These are phyloP conservation scores for Notodonta dromedarius DNA, from an alignment of 2,888 invertebrate species.

Conservation along the genomic window DNA sequence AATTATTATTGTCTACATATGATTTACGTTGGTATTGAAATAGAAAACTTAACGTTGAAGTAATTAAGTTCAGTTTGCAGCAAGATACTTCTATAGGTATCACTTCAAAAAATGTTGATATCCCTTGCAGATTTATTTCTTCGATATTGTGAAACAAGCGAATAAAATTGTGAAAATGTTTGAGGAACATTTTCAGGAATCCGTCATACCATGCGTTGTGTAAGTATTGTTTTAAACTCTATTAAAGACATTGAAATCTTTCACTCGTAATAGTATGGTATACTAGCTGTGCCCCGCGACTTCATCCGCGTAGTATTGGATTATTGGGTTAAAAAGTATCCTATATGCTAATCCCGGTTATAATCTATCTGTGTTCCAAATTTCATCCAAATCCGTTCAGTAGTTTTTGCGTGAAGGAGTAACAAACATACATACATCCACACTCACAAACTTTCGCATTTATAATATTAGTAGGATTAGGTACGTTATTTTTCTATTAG, in stretches of 20 bases:
- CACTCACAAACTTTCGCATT: too few species aligned
- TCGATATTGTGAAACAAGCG: slow-evolving; percentile 95
- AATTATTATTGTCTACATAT: not conserved
- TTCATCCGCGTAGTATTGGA: too few species aligned
- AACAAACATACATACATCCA: too few species aligned
- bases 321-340: too few species aligned
- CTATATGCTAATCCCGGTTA: too few species aligned
- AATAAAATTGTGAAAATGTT: slow-evolving; percentile 97
- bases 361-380: too few species aligned
- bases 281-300: too few species aligned
- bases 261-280: too few species aligned
- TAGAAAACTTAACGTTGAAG: not conserved
- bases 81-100: not conserved
- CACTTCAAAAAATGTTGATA: not conserved
- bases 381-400: too few species aligned
- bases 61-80: not conserved
- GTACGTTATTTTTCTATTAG: too few species aligned
- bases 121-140: slow-evolving; percentile 91
- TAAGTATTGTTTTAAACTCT: slow-evolving; percentile 63
- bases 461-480: too few species aligned
- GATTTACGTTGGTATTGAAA: not conserved
- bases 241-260: not conserved
- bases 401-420: too few species aligned
- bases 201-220: slow-evolving; percentile 94
- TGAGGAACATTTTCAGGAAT: slow-evolving; percentile 96